Conservation (phyloP, 1,140 invertebrate genomes). For the Trichoplusia ni region DNA sequence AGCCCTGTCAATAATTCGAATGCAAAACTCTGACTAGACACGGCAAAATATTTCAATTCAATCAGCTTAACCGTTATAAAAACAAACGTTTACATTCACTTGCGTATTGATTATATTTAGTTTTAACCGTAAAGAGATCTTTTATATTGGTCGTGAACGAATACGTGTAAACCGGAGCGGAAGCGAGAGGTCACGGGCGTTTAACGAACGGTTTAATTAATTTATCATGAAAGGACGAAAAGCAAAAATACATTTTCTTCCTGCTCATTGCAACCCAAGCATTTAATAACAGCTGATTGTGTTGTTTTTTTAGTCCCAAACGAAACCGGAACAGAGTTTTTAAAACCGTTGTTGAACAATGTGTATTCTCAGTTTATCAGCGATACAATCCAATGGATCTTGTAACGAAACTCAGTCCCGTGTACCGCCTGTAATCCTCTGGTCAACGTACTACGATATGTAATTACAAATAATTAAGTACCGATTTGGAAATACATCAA, state of each 20-base stretch:
- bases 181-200: constrained; percentile 5
- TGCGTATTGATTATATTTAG: too few species aligned
- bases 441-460: neutral
- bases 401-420: too few species aligned
- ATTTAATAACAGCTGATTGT: constrained; percentile 17
- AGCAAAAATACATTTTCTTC: constrained; percentile 14
- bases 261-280: neutral
- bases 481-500: constrained; percentile 10
- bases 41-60: too few species aligned
- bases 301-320: neutral
- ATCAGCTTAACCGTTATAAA: too few species aligned
- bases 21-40: too few species aligned
- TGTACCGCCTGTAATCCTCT: too few species aligned
- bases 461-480: constrained; percentile 22
- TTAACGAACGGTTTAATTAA: neutral
- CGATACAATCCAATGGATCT: too few species aligned
- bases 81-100: too few species aligned
- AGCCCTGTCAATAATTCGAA: too few species aligned
- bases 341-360: neutral
- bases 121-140: too few species aligned
- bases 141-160: too few species aligned
- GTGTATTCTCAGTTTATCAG: too few species aligned
- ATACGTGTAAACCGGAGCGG: neutral
- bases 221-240: constrained; percentile 11
- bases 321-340: neutral